A percentile compares a stretch with the other conserved stretches of the same genome.
phyloP scores from a whole-genome alignment of 1,140 invertebrate species.

The Drosophila pseudoobscura region DNA sequence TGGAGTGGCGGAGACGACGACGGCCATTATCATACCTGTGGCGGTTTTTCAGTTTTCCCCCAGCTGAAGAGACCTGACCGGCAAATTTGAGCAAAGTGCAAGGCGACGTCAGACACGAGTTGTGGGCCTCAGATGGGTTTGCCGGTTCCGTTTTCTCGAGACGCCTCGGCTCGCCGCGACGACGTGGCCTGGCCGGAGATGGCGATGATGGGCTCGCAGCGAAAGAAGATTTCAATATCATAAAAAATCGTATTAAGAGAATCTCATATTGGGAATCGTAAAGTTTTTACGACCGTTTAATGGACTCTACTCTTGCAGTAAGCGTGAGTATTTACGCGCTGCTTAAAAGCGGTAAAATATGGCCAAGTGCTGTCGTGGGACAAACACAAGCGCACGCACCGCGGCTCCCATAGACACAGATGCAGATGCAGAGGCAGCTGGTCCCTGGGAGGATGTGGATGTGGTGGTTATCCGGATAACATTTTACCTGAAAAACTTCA shows the following conservation, averaged over 20 bases:
- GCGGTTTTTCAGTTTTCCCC: slow-evolving; percentile 56
- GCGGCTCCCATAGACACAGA: slow-evolving; percentile 7
- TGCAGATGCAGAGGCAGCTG: slow-evolving; percentile 7
- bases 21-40: slow-evolving; percentile 59
- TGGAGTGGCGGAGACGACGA: slow-evolving; percentile 5
- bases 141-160: neutral
- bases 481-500: slow-evolving; percentile 29
- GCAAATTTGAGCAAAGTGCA: slow-evolving; percentile 47
- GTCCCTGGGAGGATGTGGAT: slow-evolving; percentile 32
- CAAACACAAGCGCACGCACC: slow-evolving; percentile 33
- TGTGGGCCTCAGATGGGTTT: slow-evolving; percentile 55
- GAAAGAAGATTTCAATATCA: slow-evolving; percentile 81
- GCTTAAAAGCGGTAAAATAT: slow-evolving; percentile 82
- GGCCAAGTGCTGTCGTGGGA: slow-evolving; percentile 71
- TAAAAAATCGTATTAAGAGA: slow-evolving; percentile 82
- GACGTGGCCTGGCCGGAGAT: slow-evolving; percentile 14
- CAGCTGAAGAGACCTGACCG: slow-evolving; percentile 19
- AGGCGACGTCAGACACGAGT: slow-evolving; percentile 24
- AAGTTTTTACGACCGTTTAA: slow-evolving; percentile 83
- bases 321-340: slow-evolving; percentile 82
- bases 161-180: too few species aligned
- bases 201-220: slow-evolving; percentile 65
- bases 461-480: slow-evolving; percentile 27
- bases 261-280: slow-evolving; percentile 82
- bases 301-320: slow-evolving; percentile 83